Conservation (phyloP, 2,888 invertebrate genomes). For the Theodoxus fluviatilis region DNA sequence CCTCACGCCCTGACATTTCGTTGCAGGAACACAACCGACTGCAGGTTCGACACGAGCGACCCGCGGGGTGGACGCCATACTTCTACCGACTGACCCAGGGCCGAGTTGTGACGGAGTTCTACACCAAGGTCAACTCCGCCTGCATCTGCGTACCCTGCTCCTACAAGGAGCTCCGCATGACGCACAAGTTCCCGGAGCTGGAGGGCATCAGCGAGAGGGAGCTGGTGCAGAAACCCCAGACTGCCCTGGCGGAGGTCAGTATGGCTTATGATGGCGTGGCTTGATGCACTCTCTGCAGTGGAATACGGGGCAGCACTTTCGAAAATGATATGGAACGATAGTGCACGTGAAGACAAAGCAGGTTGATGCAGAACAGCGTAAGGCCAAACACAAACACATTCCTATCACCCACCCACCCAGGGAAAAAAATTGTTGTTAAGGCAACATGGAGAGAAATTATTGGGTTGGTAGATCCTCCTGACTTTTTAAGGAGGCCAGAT, state of each 20-base stretch:
- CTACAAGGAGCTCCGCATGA: slow-evolving; percentile 45
- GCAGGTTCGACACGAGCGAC: slow-evolving; percentile 46
- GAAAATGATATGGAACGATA: too few species aligned
- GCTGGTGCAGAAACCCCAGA: slow-evolving; percentile 39
- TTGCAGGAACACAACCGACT: slow-evolving; percentile 49
- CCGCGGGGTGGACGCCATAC: slow-evolving; percentile 38
- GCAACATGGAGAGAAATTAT: too few species aligned
- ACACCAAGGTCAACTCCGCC: slow-evolving; percentile 54
- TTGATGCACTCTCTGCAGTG: too few species aligned
- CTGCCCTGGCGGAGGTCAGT: slow-evolving; percentile 42
- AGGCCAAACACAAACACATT: too few species aligned
- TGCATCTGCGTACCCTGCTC: slow-evolving; percentile 59
- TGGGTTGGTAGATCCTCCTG: too few species aligned
- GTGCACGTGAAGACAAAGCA: too few species aligned
- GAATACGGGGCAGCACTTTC: too few species aligned
- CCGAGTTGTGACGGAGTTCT: slow-evolving; percentile 53
- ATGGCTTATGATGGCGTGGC: too few species aligned
- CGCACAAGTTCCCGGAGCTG: slow-evolving; percentile 40
- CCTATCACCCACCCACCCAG: too few species aligned
- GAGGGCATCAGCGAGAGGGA: slow-evolving; percentile 41
- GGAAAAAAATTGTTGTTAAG: too few species aligned
- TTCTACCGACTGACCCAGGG: slow-evolving; percentile 50
- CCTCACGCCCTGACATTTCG: not conserved
- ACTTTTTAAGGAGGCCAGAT: too few species aligned
- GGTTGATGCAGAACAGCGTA: too few species aligned